Conservation (phyloP, 2,888 invertebrate species). For the Pteria penguin region DNA sequence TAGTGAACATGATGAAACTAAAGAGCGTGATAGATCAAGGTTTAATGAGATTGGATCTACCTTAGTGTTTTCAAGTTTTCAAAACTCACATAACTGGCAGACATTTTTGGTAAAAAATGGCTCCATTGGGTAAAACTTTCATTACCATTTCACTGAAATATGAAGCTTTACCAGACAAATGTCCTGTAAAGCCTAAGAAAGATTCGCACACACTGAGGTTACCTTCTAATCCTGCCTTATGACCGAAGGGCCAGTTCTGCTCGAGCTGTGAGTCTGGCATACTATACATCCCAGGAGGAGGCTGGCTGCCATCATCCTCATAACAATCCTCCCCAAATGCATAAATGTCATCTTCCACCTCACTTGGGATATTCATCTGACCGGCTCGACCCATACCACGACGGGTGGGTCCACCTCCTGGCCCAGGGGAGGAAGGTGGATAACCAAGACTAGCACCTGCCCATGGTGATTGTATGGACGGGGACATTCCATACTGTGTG, state of each 20-base stretch:
- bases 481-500: constrained; percentile 71
- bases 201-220: constrained; percentile 26
- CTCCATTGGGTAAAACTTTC: too few relatives aligned
- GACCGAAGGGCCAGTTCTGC: constrained; percentile 73
- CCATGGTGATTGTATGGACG: constrained; percentile 32
- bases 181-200: not conserved
- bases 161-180: too few relatives aligned
- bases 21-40: too few relatives aligned
- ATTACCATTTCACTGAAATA: too few relatives aligned
- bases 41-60: too few relatives aligned
- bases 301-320: constrained; percentile 57
- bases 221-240: constrained; percentile 65
- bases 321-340: constrained; percentile 65
- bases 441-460: constrained; percentile 25
- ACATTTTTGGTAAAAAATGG: too few relatives aligned
- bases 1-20: too few relatives aligned
- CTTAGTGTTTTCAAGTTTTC: too few relatives aligned
- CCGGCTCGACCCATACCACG: constrained; percentile 32
- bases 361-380: constrained; percentile 41
- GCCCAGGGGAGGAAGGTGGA: constrained; percentile 29
- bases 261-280: constrained; percentile 64
- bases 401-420: constrained; percentile 32
- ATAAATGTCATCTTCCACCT: constrained; percentile 58
- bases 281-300: constrained; percentile 49
- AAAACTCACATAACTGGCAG: not conserved